Conservation (phyloP, 2,797 vertebrate genomes). For the Pteropus rufus region DNA sequence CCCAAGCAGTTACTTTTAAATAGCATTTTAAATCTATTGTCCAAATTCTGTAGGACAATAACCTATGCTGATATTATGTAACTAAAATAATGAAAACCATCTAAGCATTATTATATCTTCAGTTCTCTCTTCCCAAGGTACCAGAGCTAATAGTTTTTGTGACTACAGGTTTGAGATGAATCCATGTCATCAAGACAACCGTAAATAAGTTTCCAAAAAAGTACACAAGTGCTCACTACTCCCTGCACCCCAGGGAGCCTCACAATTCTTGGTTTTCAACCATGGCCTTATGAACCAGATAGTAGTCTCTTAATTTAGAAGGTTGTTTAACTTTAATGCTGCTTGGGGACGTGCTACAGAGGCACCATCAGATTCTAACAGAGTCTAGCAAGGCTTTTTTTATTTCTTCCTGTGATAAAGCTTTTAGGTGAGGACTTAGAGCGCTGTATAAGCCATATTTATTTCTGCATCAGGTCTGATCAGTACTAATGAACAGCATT, state of each 20-base stretch:
- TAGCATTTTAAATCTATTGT: neutral
- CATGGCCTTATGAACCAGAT: neutral
- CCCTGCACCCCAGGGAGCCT: neutral
- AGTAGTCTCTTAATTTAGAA: neutral
- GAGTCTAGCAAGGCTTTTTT: neutral
- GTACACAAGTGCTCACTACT: neutral
- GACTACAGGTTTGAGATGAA: neutral
- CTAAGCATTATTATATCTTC: neutral
- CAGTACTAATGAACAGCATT: neutral
- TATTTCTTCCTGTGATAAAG: neutral
- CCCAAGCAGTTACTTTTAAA: neutral
- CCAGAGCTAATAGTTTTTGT: neutral
- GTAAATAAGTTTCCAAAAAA: neutral
- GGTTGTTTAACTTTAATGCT: neutral
- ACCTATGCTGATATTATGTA: neutral
- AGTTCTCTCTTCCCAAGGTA: neutral
- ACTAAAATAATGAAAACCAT: conserved; percentile 30
- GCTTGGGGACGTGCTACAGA: neutral
- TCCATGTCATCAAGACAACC: neutral
- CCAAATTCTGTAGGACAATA: conserved; percentile 6
- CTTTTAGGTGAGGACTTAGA: neutral
- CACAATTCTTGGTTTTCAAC: neutral
- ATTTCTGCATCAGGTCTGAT: conserved; percentile 1
- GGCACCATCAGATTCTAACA: neutral
- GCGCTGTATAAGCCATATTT: neutral